Evolutionary conservation across 2,113 vertebrate genomes (phyloP).

Genomic region (Malurus alboscapulatus): DNA sequence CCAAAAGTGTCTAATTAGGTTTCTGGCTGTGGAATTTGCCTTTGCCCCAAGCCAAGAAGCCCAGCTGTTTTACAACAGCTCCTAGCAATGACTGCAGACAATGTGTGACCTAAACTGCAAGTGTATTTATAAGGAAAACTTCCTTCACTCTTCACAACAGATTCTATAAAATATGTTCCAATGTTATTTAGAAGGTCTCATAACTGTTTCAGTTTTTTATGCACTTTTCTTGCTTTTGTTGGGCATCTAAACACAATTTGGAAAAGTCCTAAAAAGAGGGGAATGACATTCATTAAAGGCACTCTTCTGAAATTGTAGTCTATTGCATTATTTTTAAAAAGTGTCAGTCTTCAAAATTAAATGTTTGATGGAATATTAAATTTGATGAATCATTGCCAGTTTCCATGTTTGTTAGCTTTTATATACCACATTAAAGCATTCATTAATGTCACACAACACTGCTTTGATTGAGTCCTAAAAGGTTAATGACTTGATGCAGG

Average conservation of each 20-base stretch:
- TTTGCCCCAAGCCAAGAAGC: conserved; percentile 64
- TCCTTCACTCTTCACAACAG: conserved; percentile 48
- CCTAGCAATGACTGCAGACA: conserved; percentile 61
- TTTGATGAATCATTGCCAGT: conserved; percentile 75
- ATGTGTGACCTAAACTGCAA: conserved; percentile 60
- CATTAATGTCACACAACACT: conserved; percentile 76
- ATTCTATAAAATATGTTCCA: conserved; percentile 49
- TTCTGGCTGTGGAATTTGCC: conserved; percentile 69
- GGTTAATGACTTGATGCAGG: conserved; percentile 73
- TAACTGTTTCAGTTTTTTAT: conserved; percentile 32
- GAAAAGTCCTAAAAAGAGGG: conserved; percentile 2
- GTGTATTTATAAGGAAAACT: conserved; percentile 49
- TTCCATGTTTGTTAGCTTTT: conserved; percentile 70
- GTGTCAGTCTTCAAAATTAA: conserved; percentile 66
- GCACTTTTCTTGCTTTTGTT: conserved; percentile 31
- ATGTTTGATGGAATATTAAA: conserved; percentile 75
- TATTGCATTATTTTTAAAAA: conserved; percentile 29
- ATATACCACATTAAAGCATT: conserved; percentile 74
- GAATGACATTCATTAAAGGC: conserved; percentile 17
- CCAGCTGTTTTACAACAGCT: conserved; percentile 69
- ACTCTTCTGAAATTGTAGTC: conserved; percentile 51
- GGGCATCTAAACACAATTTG: not conserved
- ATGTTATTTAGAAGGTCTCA: conserved; percentile 32
- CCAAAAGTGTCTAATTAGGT: conserved; percentile 67
- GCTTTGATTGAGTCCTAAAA: conserved; percentile 75